Base-by-base conservation (phyloP, 2,888 invertebrate species). In the Polymixis flavicincta region DNA sequence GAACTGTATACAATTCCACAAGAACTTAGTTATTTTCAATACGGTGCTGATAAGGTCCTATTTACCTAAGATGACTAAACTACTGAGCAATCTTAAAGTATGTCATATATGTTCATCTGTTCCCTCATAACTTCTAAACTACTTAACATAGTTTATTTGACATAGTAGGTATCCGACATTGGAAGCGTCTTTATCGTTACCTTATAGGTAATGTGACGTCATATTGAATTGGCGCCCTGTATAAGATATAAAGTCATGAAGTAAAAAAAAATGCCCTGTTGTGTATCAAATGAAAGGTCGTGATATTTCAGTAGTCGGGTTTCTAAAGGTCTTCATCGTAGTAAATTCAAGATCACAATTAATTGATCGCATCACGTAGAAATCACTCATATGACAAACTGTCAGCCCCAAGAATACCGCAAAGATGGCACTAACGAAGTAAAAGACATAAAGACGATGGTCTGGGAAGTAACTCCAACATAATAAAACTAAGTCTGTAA, bases 401-500 rank as follows among this genome's bases (percentile, higher is more conserved):
- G 17, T 52, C 52, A 54, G 19, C 19, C 37, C 1, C n/a, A 57
- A 71, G 28, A 60, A 48, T 22, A 65, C 54, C 25, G 75, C 63
- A 70, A 13, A 79, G 59, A 67, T 79, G 68, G 59, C 72, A 74
- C 67, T 71, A 65, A 28, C 57, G 42, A 65, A 55, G 71, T 68
- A 65, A 63, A 48, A 54, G 17, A 48, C 72, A 70, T 82, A 67
- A 78, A 78, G 54, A 32, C 59, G 54, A 75, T 71, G 59, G 48
- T 17, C 22, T 60, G 70, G 50, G 79, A 82, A 59, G 55, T 37
- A 70, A 55, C 57, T 22, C 37, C 48, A 70, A 74, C 66, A 66
- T 55, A 68, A 79, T 65, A 80, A 76, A 76, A 22, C 55, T 71
- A 80, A 75, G 54, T 28, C 32, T 71, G 50, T 68, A 9, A 71